Conservation (phyloP, 2,888 invertebrate species). For the Cephus pygmeus region DNA sequence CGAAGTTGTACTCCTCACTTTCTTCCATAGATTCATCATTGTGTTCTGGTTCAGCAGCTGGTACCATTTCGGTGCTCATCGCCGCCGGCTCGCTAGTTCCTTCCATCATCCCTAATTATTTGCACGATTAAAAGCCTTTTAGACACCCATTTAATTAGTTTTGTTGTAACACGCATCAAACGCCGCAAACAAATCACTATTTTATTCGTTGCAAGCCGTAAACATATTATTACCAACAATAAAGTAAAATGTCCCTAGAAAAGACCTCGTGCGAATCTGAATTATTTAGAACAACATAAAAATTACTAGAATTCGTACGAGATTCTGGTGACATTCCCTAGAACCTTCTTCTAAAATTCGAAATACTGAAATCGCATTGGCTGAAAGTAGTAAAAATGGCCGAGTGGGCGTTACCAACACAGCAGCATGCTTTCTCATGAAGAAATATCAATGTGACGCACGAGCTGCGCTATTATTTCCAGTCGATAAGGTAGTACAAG, state of each 20-base stretch:
- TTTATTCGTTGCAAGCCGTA: conserved; percentile 34
- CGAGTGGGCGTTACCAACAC: neutral
- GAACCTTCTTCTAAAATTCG: neutral
- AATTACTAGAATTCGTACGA: neutral
- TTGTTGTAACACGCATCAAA: conserved; percentile 28
- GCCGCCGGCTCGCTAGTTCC: conserved; percentile 34
- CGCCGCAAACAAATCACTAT: conserved; percentile 52
- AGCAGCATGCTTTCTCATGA: neutral
- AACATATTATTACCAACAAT: conserved; percentile 41
- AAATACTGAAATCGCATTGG: neutral
- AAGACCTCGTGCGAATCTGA: neutral
- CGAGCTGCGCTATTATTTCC: neutral
- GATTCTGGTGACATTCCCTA: neutral
- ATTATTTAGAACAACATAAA: neutral
- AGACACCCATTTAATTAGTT: conserved; percentile 37
- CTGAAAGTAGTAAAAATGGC: neutral
- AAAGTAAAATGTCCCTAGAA: conserved; percentile 8
- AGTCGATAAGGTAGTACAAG: neutral
- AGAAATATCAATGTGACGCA: neutral
- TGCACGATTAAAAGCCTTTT: conserved; percentile 19
- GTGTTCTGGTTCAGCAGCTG: conserved; percentile 50
- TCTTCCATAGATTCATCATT: conserved; percentile 59
- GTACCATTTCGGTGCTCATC: conserved; percentile 27
- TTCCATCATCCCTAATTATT: conserved; percentile 29
- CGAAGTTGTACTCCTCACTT: conserved; percentile 60